These are phyloP conservation scores for Probaryconus sp. DNA, from an alignment of 1,140 invertebrate species.

Conservation along the genomic window DNA sequence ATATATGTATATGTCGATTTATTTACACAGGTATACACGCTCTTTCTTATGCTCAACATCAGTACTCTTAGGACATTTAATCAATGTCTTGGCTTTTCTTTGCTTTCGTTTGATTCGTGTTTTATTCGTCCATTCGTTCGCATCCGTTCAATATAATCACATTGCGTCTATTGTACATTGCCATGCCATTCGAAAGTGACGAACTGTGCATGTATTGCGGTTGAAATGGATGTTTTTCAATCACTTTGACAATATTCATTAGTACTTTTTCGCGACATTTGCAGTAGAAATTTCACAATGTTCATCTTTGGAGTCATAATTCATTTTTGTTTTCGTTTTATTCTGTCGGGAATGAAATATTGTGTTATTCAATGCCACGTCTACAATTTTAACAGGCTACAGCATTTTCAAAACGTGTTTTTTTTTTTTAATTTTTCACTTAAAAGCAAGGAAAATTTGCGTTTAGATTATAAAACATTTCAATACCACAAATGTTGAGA, in stretches of 20 bases:
- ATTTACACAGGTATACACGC: constrained; percentile 75
- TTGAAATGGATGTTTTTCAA: constrained; percentile 34
- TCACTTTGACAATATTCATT: constrained; percentile 37
- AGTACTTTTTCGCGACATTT: constrained; percentile 21
- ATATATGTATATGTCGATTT: constrained; percentile 72
- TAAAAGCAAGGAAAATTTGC: too few relatives aligned
- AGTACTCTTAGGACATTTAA: constrained; percentile 49
- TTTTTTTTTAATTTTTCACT: too few relatives aligned
- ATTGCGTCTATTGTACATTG: constrained; percentile 77
- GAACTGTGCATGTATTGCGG: constrained; percentile 36
- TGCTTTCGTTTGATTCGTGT: constrained; percentile 50
- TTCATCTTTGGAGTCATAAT: too few relatives aligned
- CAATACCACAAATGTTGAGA: constrained; percentile 5
- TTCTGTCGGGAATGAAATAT: too few relatives aligned
- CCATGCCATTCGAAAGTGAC: constrained; percentile 67
- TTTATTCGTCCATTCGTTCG: constrained; percentile 57
- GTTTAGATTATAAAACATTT: background rate
- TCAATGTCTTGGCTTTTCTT: constrained; percentile 58
- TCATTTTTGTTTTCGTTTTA: too few relatives aligned
- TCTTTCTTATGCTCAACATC: constrained; percentile 55
- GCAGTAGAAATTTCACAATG: too few relatives aligned
- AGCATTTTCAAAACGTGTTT: too few relatives aligned
- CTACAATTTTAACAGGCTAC: too few relatives aligned
- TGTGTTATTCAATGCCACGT: too few relatives aligned
- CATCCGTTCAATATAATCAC: constrained; percentile 71